Evolutionary conservation across 1,140 invertebrate genomes (phyloP).

Genomic region (Cherax destructor): DNA sequence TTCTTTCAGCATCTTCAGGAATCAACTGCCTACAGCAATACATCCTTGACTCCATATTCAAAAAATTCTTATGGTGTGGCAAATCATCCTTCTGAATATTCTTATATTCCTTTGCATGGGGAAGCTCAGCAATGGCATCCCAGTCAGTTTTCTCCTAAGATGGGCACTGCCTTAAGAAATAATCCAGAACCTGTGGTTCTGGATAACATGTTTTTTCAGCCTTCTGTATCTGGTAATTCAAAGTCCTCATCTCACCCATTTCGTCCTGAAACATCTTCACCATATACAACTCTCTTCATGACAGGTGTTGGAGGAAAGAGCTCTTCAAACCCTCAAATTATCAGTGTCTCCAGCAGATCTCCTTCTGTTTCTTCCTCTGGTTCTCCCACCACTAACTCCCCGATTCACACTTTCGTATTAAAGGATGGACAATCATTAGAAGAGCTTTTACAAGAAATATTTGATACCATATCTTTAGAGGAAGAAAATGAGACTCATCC

Average conservation of each 20-base stretch:
- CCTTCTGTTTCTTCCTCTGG: neutral
- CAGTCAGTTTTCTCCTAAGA: neutral
- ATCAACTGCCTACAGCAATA: neutral
- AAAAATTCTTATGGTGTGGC: neutral
- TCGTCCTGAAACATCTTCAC: neutral
- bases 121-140: neutral
- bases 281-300: conserved; percentile 60
- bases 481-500: conserved; percentile 63
- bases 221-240: neutral
- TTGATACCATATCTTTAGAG: conserved; percentile 67
- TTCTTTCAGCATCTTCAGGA: conserved; percentile 36
- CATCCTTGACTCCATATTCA: neutral
- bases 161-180: conserved; percentile 14
- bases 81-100: conserved; percentile 23
- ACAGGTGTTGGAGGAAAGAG: conserved; percentile 40
- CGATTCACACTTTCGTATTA: conserved; percentile 73
- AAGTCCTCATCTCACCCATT: neutral
- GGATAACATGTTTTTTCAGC: neutral
- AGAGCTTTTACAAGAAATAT: conserved; percentile 72
- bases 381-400: conserved; percentile 69
- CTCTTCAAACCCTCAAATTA: conserved; percentile 46
- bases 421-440: conserved; percentile 72
- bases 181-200: conserved; percentile 18
- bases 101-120: conserved; percentile 31
- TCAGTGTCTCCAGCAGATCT: conserved; percentile 50